Evolutionary conservation across 2,113 vertebrate species (phyloP), one percentile per base, ranked within the genome.

Genomic region (Sylvia atricapilla): DNA sequence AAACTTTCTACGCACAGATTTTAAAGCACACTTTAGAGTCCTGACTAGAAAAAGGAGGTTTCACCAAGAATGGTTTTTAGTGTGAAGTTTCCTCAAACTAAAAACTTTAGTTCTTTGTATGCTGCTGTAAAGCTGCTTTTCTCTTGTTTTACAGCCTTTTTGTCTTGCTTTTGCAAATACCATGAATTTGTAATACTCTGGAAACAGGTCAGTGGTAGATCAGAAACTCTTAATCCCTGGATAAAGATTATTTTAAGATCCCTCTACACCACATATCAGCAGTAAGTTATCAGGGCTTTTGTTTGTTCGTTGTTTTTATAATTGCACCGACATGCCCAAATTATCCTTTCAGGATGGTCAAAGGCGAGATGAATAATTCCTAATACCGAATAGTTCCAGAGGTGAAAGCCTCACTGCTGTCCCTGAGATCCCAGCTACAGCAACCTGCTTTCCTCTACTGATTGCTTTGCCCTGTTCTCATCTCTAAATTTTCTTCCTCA

Each of bases 231-330:
- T 97, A 97, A 98, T 97, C 95, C 90, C 25, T 88, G 90, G 97
- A 97, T 97, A 96, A 98, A 97, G 96, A 97, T 96, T 97, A 97
- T 95, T 88, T 94, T 87, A 97, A 97, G 96, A 97, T 97, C 94
- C 78, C 78, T 94, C 78, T 63, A 70, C 0, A 0, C 84, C n/a
- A 79, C 62, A n/a, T 63, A 94, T 75, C 70, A 82, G 82, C 90
- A 76, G 58, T 52, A 77, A 17, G 39, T 68, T 86, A 78, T 81
- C 90, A 35, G 28, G 35, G 44, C 22, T 84, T 72, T 50, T 66
- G 79, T 44, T 44, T 92, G 59, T 5, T 83, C 15, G 41, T 41
- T 90, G 49, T 35, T 93, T 95, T 75, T 58, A 85, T 73, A 92
- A 82, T 46, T 87, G 67, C 63, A 93, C 35, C 78, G 84, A 78